These are phyloP conservation scores for Cirrhinus mrigala DNA, from an alignment of 2,797 vertebrate genomes.

Conservation along the genomic window DNA sequence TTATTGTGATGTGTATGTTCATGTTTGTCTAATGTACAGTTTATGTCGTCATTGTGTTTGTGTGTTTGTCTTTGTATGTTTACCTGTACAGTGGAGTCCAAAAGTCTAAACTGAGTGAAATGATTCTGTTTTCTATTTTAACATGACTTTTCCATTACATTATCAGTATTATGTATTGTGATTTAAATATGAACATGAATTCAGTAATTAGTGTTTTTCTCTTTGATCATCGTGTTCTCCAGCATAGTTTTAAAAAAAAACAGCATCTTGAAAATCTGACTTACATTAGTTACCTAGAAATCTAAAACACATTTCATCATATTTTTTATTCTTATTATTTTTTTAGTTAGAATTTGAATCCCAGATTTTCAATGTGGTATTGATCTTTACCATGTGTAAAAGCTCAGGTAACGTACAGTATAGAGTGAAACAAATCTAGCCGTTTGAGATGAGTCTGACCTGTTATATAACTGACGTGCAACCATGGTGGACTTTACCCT, in stretches of 20 bases:
- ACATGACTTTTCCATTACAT: neutral
- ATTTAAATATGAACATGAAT: neutral
- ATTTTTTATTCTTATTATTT: neutral
- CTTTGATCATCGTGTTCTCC: neutral
- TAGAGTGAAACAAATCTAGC: neutral
- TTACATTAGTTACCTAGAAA: too few species aligned
- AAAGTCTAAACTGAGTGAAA: neutral
- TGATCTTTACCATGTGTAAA: neutral
- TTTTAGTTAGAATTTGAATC: too few species aligned
- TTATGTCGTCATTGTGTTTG: neutral
- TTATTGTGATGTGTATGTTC: neutral
- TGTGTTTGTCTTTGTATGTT: neutral
- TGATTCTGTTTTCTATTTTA: neutral
- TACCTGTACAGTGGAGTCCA: neutral
- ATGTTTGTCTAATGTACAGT: neutral
- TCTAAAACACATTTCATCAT: neutral
- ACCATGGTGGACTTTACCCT: conserved; percentile 76
- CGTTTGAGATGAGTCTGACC: neutral
- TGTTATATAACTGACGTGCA: conserved; percentile 49
- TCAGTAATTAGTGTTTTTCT: neutral
- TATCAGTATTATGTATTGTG: neutral
- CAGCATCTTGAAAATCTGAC: neutral
- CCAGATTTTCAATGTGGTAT: neutral
- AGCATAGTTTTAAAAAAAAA: neutral
- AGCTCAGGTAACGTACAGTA: neutral